These are phyloP conservation scores for Trochalopteron elliotii DNA, from an alignment of 2,113 vertebrate species.

Conservation along the genomic window DNA sequence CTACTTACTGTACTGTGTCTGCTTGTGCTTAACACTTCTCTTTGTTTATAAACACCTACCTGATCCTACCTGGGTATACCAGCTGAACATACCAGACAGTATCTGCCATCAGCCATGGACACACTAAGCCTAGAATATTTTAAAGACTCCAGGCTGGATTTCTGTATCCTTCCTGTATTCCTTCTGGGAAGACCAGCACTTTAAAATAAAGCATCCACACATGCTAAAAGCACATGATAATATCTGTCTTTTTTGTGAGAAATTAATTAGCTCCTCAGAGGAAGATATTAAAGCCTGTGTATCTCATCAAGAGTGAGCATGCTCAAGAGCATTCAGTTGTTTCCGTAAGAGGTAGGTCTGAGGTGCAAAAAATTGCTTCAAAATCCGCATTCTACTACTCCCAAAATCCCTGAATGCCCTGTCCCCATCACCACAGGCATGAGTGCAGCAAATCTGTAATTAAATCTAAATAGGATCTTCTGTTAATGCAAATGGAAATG, in stretches of 20 bases:
- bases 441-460: background rate
- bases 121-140: background rate
- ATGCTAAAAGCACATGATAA: background rate
- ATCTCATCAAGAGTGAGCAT: background rate
- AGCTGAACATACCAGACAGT: background rate
- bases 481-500: background rate
- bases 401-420: background rate
- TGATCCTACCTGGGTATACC: background rate
- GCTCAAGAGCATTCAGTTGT: background rate
- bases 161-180: background rate
- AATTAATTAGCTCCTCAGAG: background rate
- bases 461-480: slow-evolving; percentile 18
- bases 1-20: background rate
- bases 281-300: background rate
- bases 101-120: background rate
- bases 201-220: background rate
- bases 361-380: background rate
- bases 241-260: background rate
- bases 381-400: background rate
- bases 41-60: background rate
- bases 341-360: background rate
- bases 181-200: background rate
- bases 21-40: background rate
- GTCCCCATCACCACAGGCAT: background rate
- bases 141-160: background rate